phyloP scores from a whole-genome alignment of 2,888 invertebrate species.

The Macrophya alboannulata region DNA sequence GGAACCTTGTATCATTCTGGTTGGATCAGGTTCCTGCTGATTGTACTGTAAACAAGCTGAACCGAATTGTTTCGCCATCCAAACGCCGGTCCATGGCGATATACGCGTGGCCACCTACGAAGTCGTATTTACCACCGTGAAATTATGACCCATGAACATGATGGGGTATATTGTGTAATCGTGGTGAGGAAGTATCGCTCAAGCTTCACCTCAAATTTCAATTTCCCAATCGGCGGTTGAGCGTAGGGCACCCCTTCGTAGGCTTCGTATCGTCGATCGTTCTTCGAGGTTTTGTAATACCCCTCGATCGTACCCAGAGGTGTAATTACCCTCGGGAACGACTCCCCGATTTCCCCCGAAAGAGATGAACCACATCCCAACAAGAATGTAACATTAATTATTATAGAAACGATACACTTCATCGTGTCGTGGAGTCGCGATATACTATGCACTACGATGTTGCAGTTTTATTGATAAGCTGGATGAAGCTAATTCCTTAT shows the following conservation, averaged over 20 bases:
- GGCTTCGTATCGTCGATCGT: constrained; percentile 70
- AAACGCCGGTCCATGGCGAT: constrained; percentile 70
- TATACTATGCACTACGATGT: not conserved
- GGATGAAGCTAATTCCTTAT: too few species aligned
- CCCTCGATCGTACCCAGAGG: constrained; percentile 70
- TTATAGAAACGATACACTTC: not conserved
- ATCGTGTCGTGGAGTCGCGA: not conserved
- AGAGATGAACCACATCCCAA: not conserved
- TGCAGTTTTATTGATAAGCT: not conserved
- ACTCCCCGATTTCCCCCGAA: not conserved
- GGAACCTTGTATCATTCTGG: constrained; percentile 69
- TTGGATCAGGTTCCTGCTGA: constrained; percentile 63
- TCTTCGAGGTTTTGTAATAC: constrained; percentile 68
- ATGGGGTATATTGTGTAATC: not conserved
- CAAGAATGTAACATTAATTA: not conserved
- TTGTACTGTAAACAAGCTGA: constrained; percentile 72
- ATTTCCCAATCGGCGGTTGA: constrained; percentile 70
- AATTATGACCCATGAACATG: not conserved
- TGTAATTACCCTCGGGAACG: constrained; percentile 66
- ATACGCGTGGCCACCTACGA: constrained; percentile 70
- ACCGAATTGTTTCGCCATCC: constrained; percentile 71
- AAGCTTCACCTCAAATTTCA: constrained; percentile 71
- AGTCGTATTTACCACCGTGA: not conserved
- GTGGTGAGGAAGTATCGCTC: not conserved
- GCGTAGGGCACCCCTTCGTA: constrained; percentile 76